Conservation (phyloP, 2,113 vertebrate genomes). For the Xyrauchen texanus region DNA sequence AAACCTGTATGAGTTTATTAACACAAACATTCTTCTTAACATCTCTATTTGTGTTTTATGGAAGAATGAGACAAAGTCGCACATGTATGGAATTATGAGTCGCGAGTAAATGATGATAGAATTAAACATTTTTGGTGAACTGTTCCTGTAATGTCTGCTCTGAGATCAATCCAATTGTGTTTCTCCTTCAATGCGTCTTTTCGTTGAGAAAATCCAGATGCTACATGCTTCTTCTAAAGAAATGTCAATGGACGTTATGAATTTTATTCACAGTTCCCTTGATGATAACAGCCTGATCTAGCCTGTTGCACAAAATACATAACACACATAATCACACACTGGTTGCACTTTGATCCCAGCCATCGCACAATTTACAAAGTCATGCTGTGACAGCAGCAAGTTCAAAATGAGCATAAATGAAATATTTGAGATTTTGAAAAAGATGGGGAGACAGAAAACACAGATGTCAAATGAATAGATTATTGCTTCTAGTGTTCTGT, state of each 20-base stretch:
- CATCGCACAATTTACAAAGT: slow-evolving; percentile 23
- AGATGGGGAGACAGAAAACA: not conserved
- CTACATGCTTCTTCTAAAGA: slow-evolving; percentile 37
- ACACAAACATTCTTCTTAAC: too few species aligned
- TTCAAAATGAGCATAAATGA: slow-evolving; percentile 11
- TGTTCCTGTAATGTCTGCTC: slow-evolving; percentile 41
- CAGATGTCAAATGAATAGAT: slow-evolving; percentile 28
- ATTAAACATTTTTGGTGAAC: too few species aligned
- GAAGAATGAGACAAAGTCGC: too few species aligned
- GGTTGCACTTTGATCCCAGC: not conserved
- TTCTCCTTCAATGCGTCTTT: slow-evolving; percentile 67
- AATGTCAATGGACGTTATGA: slow-evolving; percentile 42
- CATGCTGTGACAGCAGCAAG: slow-evolving; percentile 6
- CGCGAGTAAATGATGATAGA: too few species aligned
- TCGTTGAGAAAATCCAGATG: slow-evolving; percentile 66
- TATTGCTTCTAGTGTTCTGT: slow-evolving; percentile 9
- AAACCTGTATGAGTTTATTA: too few species aligned
- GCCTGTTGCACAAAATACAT: slow-evolving; percentile 24
- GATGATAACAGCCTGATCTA: slow-evolving; percentile 23
- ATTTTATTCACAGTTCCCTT: slow-evolving; percentile 42
- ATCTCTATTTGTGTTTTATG: not conserved
- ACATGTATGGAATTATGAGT: too few species aligned
- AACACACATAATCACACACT: not conserved
- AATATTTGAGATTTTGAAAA: slow-evolving; percentile 3
- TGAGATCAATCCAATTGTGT: slow-evolving; percentile 36